Evolutionary conservation across 2,888 invertebrate genomes (phyloP), one percentile per base, ranked within the genome.

Genomic region (Sinopyrophorus schimmeli): DNA sequence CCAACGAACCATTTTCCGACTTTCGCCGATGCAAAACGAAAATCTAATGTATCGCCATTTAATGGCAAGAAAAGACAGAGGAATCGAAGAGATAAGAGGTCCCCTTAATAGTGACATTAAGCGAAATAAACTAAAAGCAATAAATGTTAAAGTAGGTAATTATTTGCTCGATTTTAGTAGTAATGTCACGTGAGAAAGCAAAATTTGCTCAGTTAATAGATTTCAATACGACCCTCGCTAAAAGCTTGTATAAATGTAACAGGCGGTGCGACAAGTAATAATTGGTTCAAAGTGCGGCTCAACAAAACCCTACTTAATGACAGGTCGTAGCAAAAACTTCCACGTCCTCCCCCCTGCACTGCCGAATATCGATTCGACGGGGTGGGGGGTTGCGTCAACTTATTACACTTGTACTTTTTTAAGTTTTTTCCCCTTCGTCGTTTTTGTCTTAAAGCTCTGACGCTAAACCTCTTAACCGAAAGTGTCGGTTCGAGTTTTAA

Each of bases 271-370:
- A 24, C 26, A 24, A 23, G 24, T 26, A 37, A 37, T 37, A 37
- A 37, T 37, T 37, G 37, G 37, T 37, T 37, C 37, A 37, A 37
- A 37, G 37, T 37, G 26, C 24, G 24, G 37, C 26, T 37, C 37
- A 26, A 37, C 37, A 37, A 16, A n/a, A 37, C 37, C 37, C 24
- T 37, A 26, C 37, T 37, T 37, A 37, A 37, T 26, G 37, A 37
- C 37, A 23, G 37, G 37, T 37, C 26, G 23, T 18, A 24, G 16
- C 24, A 37, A 37, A 37, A 24, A 24, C 23, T 9, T 5, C 23
- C 23, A 5, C 3, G 32, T 32, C 11, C 20, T 18, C 11, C 11
- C 3, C 20, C 17, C 32, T 20, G 20, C 10, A 32, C 9, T 20
- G 5, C 20, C 10, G 32, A 32, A 20, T 32, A 32, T 32, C 32